Conservation (phyloP, 2,113 vertebrate species). For the Dicaeum eximium region DNA sequence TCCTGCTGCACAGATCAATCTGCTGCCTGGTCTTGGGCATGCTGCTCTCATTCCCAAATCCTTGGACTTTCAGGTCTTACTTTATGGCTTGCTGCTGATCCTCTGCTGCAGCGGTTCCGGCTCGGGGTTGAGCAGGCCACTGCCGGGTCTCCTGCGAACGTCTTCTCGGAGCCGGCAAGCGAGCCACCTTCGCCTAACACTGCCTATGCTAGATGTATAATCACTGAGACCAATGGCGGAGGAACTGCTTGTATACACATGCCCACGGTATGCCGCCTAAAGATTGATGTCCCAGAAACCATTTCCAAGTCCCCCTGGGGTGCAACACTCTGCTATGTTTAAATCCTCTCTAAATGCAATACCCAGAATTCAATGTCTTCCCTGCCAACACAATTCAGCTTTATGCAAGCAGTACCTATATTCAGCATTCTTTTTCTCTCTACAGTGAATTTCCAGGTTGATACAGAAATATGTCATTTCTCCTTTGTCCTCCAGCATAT, state of each 20-base stretch:
- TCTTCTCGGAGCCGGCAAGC: no score
- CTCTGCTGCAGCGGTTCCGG: no score
- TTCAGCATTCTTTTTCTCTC: background rate
- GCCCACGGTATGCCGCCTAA: no score
- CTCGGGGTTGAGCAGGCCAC: no score
- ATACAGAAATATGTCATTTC: background rate
- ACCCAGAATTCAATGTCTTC: background rate
- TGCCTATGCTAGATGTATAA: no score
- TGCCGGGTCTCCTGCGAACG: no score
- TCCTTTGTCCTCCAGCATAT: background rate
- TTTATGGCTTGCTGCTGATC: background rate
- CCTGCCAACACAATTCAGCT: background rate
- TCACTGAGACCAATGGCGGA: no score
- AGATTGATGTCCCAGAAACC: no score
- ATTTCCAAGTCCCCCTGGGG: no score
- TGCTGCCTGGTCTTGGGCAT: background rate
- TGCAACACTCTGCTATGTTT: background rate
- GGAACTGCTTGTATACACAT: no score
- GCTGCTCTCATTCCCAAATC: slow-evolving; percentile 2
- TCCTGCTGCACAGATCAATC: background rate
- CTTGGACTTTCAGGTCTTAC: background rate
- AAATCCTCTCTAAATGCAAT: background rate
- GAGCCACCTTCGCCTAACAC: no score
- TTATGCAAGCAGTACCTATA: background rate
- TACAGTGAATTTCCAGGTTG: background rate